Evolutionary conservation across 1,140 invertebrate species (phyloP).

Genomic region (Triops longicaudatus): DNA sequence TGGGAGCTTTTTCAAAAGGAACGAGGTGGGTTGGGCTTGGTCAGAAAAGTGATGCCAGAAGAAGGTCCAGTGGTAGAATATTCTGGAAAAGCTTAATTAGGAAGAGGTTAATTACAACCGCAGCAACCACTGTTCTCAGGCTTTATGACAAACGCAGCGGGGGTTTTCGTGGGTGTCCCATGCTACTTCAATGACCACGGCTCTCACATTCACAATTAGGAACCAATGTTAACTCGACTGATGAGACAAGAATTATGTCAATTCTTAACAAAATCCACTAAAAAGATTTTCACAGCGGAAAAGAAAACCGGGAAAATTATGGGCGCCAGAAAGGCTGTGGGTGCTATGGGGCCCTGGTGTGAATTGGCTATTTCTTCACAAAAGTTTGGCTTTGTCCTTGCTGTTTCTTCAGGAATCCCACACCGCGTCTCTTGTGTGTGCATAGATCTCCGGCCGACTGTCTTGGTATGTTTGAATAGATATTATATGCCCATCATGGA

Average conservation of each 20-base stretch:
- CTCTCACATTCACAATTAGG: conserved; percentile 2
- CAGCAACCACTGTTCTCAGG: conserved; percentile 3
- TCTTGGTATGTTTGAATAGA: neutral
- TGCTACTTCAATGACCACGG: conserved; percentile 3
- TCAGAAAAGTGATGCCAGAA: neutral
- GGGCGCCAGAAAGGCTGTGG: conserved; percentile 9
- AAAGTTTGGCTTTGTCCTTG: conserved; percentile 1
- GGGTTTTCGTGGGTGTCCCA: neutral
- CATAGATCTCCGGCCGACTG: neutral
- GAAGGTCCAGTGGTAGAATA: neutral
- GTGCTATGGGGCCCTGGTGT: neutral
- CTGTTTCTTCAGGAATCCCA: neutral
- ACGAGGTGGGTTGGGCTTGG: neutral
- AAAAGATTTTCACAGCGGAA: neutral
- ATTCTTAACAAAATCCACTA: neutral
- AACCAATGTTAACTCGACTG: neutral
- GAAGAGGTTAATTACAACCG: conserved; percentile 15
- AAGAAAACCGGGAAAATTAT: neutral
- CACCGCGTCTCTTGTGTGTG: neutral
- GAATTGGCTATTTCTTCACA: neutral
- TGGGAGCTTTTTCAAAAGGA: neutral
- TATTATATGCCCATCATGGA: conserved; percentile 3
- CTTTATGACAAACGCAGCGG: neutral
- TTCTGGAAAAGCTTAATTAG: neutral
- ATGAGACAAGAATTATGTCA: neutral